Evolutionary conservation across 2,113 vertebrate species (phyloP), one percentile per base, ranked within the genome.

Genomic region (Vulpes ferrilata): DNA sequence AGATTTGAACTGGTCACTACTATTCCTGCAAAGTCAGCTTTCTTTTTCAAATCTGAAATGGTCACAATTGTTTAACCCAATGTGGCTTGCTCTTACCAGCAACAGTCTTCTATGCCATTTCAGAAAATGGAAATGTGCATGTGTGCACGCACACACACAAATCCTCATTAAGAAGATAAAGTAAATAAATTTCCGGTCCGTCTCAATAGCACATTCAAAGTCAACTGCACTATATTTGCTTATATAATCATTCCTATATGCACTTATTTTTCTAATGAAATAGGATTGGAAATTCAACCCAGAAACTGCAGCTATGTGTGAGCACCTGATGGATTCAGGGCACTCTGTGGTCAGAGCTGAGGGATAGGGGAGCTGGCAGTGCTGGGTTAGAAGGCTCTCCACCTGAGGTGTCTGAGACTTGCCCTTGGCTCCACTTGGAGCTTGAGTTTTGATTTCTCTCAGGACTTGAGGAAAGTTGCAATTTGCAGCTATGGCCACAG

Each of bases 191-290:
- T 95, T 84, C 23, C 71, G 23, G 4, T 60, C 60, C 51, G 65
- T 80, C n/a, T 88, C 92, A 93, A 92, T 5, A 83, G 85, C 62
- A 88, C 55, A 93, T 5, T 78, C 85, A 86, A 73, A 93, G 71
- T 79, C 93, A 81, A 74, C 5, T 55, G 55, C 7, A 15, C 48
- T 57, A 0, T 23, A 32, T 85, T 85, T 92, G 38, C 79, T 89
- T 38, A 80, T 35, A 79, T 19, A 55, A 90, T 90, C 64, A 65
- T 20, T 38, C 11, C 48, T 43, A 30, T 22, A 30, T 30, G 48
- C 60, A 35, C 22, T 30, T 86, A 73, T 51, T 92, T 93, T 97
- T 93, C 89, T 92, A 87, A 32, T 55, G 13, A 86, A 92, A 85
- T 7, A 78, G 10, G n/a, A 59, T 0, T 57, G n/a, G 27, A 83